Evolutionary conservation across 2,113 vertebrate genomes (phyloP).

Genomic region (Macheiramphus alcinus): DNA sequence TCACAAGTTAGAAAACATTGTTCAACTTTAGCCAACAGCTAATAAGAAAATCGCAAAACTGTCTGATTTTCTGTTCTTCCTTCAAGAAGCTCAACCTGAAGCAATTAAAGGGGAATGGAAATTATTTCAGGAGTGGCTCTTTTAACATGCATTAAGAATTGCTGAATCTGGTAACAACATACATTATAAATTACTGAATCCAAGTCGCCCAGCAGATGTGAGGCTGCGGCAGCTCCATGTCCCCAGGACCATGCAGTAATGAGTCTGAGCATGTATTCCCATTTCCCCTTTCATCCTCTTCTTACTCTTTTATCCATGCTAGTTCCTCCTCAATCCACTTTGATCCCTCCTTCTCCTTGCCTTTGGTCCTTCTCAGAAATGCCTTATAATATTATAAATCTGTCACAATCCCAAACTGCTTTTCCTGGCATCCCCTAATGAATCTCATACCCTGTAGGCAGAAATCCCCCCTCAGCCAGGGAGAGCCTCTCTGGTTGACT

Average conservation of each 20-base stretch:
- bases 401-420: background rate
- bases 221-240: background rate
- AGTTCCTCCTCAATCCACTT: background rate
- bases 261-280: background rate
- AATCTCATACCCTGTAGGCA: background rate
- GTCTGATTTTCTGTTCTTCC: background rate
- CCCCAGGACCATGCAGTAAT: background rate
- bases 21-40: background rate
- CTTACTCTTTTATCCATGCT: background rate
- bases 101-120: background rate
- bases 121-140: background rate
- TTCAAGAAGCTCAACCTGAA: background rate
- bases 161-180: background rate
- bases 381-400: background rate
- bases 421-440: background rate
- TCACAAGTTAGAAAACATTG: background rate
- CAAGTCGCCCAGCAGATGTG: background rate
- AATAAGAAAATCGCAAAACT: background rate
- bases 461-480: background rate
- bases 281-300: background rate
- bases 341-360: background rate
- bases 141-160: background rate
- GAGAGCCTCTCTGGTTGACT: background rate
- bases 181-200: background rate
- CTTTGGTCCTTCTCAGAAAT: background rate